Evolutionary conservation across 2,113 vertebrate genomes (phyloP).

Genomic region (Zootoca vivipara): DNA sequence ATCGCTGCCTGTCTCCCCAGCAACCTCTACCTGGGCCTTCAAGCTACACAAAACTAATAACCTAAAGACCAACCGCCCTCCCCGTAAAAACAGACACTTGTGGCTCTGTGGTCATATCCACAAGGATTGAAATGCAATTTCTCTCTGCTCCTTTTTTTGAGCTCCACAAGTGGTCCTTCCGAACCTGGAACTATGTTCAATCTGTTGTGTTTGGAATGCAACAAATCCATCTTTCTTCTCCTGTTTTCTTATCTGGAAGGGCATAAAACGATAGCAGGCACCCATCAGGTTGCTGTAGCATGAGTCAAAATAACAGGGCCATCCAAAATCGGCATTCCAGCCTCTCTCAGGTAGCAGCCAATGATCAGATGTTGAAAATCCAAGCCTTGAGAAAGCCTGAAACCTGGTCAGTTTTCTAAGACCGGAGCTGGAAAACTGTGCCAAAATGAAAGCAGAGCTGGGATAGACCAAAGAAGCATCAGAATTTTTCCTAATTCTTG

Average conservation of each 20-base stretch:
- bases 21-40: too few relatives aligned
- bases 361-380: background rate
- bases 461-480: background rate
- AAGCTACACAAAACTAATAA: too few relatives aligned
- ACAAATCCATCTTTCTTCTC: background rate
- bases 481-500: background rate
- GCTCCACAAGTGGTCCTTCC: background rate
- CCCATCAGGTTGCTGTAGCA: background rate
- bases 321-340: background rate
- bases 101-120: background rate
- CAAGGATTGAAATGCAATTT: background rate
- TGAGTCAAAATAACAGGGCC: background rate
- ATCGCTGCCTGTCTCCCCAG: background rate
- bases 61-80: too few relatives aligned
- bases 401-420: background rate
- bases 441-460: background rate
- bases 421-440: background rate
- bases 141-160: background rate
- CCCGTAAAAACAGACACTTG: background rate
- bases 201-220: background rate
- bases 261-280: background rate
- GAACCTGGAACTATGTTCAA: background rate
- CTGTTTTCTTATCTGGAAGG: background rate
- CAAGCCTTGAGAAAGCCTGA: background rate
- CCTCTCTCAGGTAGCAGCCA: background rate